Evolutionary conservation across 2,888 invertebrate genomes (phyloP).

Genomic region (Microdon myrmicae): DNA sequence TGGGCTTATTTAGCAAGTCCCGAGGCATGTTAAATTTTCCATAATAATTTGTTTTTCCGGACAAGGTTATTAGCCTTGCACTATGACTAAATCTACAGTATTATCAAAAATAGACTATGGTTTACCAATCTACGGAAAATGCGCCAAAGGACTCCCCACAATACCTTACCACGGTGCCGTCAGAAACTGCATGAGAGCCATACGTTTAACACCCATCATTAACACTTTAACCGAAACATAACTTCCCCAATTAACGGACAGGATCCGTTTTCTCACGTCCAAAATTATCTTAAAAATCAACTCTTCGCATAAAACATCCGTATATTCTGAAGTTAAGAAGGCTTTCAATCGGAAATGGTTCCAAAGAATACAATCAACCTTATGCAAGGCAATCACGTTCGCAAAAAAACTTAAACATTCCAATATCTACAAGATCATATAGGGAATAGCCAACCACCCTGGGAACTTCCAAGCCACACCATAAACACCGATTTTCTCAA

Average conservation of each 20-base stretch:
- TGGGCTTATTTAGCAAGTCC: too few species aligned
- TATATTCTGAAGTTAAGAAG: neutral
- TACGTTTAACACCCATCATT: slow-evolving; percentile 18
- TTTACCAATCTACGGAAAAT: slow-evolving; percentile 25
- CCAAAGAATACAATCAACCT: neutral
- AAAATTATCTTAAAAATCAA: neutral
- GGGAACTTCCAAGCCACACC: neutral
- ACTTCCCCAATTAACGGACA: slow-evolving; percentile 1
- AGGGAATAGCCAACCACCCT: neutral
- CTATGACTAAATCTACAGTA: slow-evolving; percentile 23
- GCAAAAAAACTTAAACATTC: too few species aligned
- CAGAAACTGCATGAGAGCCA: slow-evolving; percentile 12
- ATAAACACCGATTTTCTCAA: neutral
- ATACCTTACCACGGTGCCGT: slow-evolving; percentile 23
- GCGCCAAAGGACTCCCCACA: too few species aligned
- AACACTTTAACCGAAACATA: slow-evolving; percentile 17
- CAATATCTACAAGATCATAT: neutral
- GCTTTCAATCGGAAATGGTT: neutral
- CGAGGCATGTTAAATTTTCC: too few species aligned
- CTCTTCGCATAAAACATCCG: neutral
- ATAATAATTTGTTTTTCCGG: too few species aligned
- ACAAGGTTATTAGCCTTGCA: too few species aligned
- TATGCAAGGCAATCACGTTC: neutral
- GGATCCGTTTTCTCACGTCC: neutral
- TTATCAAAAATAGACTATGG: slow-evolving; percentile 33